Conservation (phyloP, 1,140 invertebrate genomes). For the Spodoptera frugiperda region DNA sequence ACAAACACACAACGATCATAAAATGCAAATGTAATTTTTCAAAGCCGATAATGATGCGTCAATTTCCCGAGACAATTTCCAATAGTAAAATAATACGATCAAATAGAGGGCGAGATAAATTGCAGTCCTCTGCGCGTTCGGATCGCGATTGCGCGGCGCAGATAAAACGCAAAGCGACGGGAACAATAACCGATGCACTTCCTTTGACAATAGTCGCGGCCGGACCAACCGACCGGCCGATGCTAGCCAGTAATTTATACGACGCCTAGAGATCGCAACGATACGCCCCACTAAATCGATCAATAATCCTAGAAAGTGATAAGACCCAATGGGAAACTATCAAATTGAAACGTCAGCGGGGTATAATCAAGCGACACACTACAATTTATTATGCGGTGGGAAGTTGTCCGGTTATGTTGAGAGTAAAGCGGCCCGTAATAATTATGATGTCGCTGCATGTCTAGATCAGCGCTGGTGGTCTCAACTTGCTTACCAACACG, state of each 20-base stretch:
- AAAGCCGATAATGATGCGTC: constrained; percentile 56
- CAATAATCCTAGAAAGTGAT: constrained; percentile 73
- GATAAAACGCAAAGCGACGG: constrained; percentile 71
- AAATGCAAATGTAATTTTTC: constrained; percentile 51
- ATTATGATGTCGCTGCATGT: constrained; percentile 55
- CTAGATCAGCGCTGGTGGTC: constrained; percentile 56
- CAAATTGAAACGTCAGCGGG: constrained; percentile 72
- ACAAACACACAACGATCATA: constrained; percentile 3
- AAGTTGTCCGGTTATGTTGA: constrained; percentile 37
- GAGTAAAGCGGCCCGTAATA: constrained; percentile 50
- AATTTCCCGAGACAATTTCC: constrained; percentile 66
- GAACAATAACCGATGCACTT: constrained; percentile 80
- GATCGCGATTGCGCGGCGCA: constrained; percentile 61
- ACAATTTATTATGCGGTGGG: constrained; percentile 59
- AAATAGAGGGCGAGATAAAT: constrained; percentile 72
- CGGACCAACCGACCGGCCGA: constrained; percentile 44
- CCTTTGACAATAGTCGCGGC: constrained; percentile 73
- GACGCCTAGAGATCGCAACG: constrained; percentile 66
- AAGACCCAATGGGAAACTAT: constrained; percentile 62
- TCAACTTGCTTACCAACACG: constrained; percentile 11
- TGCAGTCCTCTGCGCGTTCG: constrained; percentile 58
- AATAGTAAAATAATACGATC: constrained; percentile 72
- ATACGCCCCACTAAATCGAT: constrained; percentile 72
- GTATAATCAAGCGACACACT: constrained; percentile 62
- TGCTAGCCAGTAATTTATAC: constrained; percentile 66